Percentiles rank a stretch among this genome's conserved stretches.
phyloP scores from a whole-genome alignment of 2,888 invertebrate genomes.

The Griposia aprilina region DNA sequence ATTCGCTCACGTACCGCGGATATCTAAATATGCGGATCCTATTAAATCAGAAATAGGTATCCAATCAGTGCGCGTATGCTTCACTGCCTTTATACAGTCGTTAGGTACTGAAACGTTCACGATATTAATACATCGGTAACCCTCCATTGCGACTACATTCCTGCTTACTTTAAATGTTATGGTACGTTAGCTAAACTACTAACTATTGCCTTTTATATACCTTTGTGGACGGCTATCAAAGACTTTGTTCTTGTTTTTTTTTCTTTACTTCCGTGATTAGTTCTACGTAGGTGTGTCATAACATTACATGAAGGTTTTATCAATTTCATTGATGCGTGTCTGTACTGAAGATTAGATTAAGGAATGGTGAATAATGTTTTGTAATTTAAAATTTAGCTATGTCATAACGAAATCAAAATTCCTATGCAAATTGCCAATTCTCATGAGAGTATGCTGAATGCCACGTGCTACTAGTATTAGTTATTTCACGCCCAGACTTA shows the following conservation, averaged over 20 bases:
- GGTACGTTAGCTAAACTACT: slow-evolving; percentile 37
- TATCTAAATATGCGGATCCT: slow-evolving; percentile 77
- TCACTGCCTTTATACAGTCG: slow-evolving; percentile 78
- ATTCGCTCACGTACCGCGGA: slow-evolving; percentile 68
- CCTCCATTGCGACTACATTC: slow-evolving; percentile 58
- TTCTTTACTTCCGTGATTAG: slow-evolving; percentile 37
- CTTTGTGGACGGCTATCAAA: slow-evolving; percentile 41
- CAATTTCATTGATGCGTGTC: slow-evolving; percentile 27
- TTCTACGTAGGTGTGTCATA: slow-evolving; percentile 24
- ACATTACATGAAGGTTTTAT: slow-evolving; percentile 34
- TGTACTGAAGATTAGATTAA: slow-evolving; percentile 35
- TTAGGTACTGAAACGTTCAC: slow-evolving; percentile 70
- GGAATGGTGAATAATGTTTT: slow-evolving; percentile 3
- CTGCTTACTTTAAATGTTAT: slow-evolving; percentile 66
- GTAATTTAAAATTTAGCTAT: slow-evolving; percentile 6
- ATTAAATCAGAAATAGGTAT: slow-evolving; percentile 86
- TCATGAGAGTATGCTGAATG: not conserved
- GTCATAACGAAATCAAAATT: slow-evolving; percentile 1
- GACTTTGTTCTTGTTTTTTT: slow-evolving; percentile 5
- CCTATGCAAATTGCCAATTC: not conserved
- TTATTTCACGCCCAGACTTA: not conserved
- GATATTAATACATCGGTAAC: slow-evolving; percentile 68
- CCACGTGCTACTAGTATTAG: not conserved
- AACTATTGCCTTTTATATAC: slow-evolving; percentile 12
- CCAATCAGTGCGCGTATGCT: slow-evolving; percentile 82